Base-by-base conservation (phyloP, 2,113 vertebrate genomes). In the Austrofundulus limnaeus region DNA sequence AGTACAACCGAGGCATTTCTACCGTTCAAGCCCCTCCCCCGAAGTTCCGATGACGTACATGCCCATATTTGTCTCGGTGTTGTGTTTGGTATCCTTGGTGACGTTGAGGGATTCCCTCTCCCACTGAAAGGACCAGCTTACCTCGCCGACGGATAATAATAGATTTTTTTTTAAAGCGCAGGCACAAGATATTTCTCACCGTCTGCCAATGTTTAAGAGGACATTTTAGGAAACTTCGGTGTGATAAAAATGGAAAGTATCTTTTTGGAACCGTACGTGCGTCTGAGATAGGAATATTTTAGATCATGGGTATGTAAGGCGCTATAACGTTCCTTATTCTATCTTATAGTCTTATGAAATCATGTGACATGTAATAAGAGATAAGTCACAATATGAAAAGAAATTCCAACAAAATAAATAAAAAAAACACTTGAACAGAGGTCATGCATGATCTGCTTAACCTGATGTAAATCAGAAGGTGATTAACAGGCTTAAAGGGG, bases 41-140 rank as follows among this genome's bases (percentile, higher is more conserved):
- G 92, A 92, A 93, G 94, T 95, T 98, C 95, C 96, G 96, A 93
- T 98, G 96, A 98, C 96, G 96, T 96, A 97, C 91, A 88, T 95
- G 95, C 86, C 96, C 96, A 98, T 95, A 97, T 86, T 90, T 92
- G 87, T 89, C 80, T 87, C 75, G 34, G 57, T 96, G 94, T 93
- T 98, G 92, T 96, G 95, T 97, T 96, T 95, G 94, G 96, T 97
- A 93, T 95, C 96, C 94, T 95, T 95, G 96, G 96, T 95, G 94
- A 94, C 94, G 94, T 94, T 94, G 85, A 97, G 96, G 96, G 96
- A 98, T 92, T 98, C 96, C 96, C 96, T 97, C 92, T 93, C 91
- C 92, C 90, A 88, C 84, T 87, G 90, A 91, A 90, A 63, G 82
- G 79, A 83, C 82, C 81, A 88, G 85, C 81, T 78, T 54, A 81